Evolutionary conservation across 2,888 invertebrate genomes (phyloP).

Genomic region (Heteropelma amictum): DNA sequence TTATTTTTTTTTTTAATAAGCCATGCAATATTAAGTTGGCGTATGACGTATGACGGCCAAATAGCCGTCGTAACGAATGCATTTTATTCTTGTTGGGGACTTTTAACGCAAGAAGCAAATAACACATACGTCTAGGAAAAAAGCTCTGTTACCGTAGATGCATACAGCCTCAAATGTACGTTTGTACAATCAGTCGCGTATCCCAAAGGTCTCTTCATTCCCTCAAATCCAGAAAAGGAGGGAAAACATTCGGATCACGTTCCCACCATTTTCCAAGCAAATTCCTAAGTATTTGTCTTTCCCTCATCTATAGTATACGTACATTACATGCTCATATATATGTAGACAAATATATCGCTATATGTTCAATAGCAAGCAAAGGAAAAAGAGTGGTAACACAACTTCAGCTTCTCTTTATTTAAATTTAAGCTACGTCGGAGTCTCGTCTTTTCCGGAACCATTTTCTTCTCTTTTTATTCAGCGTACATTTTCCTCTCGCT

Average conservation of each 20-base stretch:
- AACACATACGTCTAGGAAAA: not conserved
- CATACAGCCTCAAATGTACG: constrained; percentile 11
- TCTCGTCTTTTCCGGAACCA: constrained; percentile 41
- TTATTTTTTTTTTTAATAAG: too few species aligned
- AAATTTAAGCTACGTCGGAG: constrained; percentile 46
- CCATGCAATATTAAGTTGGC: too few species aligned
- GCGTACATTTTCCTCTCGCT: not conserved
- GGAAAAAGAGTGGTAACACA: constrained; percentile 16
- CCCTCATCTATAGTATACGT: constrained; percentile 2
- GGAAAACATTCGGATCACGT: constrained; percentile 47
- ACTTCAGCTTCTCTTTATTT: constrained; percentile 55
- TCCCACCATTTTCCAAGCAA: constrained; percentile 47
- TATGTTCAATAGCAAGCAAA: constrained; percentile 55
- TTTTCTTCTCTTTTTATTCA: constrained; percentile 19
- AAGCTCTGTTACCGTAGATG: constrained; percentile 13
- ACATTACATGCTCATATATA: too few species aligned
- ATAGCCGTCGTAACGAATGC: too few species aligned
- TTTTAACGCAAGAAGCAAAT: not conserved
- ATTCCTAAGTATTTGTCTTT: constrained; percentile 43
- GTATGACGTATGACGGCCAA: too few species aligned
- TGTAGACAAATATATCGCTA: too few species aligned
- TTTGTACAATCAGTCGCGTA: constrained; percentile 47
- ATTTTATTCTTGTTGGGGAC: too few species aligned
- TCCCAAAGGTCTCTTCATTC: constrained; percentile 23
- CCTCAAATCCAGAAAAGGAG: constrained; percentile 31